A percentile compares a stretch with the other conserved stretches of the same genome.
These are phyloP conservation scores for Gymnoscopelus microlampas DNA, from an alignment of 2,797 vertebrate genomes.

Conservation along the genomic window DNA sequence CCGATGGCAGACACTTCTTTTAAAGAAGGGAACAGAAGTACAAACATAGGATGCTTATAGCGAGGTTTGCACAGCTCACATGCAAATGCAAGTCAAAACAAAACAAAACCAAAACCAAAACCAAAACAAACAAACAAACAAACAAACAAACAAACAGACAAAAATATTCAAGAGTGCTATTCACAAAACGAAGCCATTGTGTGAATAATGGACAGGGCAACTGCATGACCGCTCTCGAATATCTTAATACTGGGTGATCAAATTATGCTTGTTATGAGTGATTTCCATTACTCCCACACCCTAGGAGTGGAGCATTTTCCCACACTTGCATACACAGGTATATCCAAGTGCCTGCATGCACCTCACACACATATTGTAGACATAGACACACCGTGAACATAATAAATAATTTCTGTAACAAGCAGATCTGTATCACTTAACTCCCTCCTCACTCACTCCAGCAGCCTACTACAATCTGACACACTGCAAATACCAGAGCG, in stretches of 20 bases:
- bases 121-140: background rate
- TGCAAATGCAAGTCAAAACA: no score
- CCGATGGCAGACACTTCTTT: slow-evolving; percentile 31
- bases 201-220: slow-evolving; percentile 18
- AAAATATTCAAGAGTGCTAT: slow-evolving; percentile 1
- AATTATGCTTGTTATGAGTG: slow-evolving; percentile 22
- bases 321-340: background rate
- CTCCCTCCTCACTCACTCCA: slow-evolving; percentile 12
- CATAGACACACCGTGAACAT: no score
- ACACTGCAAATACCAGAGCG: slow-evolving; percentile 30
- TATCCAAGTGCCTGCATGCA: background rate
- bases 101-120: background rate
- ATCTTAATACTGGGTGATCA: slow-evolving; percentile 26
- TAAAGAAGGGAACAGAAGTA: background rate
- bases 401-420: slow-evolving; percentile 50
- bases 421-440: slow-evolving; percentile 54
- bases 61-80: background rate
- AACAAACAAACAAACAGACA: background rate
- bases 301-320: slow-evolving; percentile 23
- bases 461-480: slow-evolving; percentile 20
- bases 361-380: slow-evolving; percentile 9
- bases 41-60: slow-evolving; percentile 3
- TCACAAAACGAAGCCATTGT: slow-evolving; percentile 19
- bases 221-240: background rate
- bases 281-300: slow-evolving; percentile 46